These are phyloP conservation scores for Trematocara marginatum DNA, from an alignment of 2,113 vertebrate species.

Conservation along the genomic window DNA sequence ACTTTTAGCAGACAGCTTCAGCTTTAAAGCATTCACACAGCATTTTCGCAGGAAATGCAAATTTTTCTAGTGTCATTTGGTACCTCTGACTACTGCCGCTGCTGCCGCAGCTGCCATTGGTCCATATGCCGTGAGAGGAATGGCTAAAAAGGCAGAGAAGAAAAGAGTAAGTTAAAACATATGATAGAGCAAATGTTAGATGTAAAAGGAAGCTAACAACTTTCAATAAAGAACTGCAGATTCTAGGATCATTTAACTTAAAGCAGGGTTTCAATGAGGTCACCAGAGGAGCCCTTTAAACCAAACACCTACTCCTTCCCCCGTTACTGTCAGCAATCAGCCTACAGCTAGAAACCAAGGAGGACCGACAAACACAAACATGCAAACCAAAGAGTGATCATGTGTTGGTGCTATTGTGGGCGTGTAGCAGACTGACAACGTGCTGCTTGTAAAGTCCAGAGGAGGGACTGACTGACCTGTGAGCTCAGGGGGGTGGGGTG, in stretches of 20 bases:
- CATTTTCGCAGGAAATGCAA: too few species aligned
- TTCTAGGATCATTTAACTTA: background rate
- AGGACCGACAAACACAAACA: slow-evolving; percentile 52
- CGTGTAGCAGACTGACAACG: slow-evolving; percentile 39
- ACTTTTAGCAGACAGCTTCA: too few species aligned
- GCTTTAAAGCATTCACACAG: too few species aligned
- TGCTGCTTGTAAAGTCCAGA: slow-evolving; percentile 80
- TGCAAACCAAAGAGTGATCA: slow-evolving; percentile 45
- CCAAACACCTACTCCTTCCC: background rate
- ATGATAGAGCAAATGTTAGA: background rate
- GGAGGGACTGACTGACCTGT: slow-evolving; percentile 97
- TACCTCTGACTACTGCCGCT: slow-evolving; percentile 89
- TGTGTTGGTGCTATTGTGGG: background rate
- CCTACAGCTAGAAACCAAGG: background rate
- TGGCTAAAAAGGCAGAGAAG: slow-evolving; percentile 72
- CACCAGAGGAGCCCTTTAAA: background rate
- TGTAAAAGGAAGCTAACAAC: background rate
- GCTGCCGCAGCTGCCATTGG: slow-evolving; percentile 94
- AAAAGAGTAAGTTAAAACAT: background rate
- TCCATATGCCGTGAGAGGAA: slow-evolving; percentile 95
- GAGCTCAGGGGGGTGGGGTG: slow-evolving; percentile 99
- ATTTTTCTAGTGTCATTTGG: background rate
- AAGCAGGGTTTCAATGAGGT: background rate
- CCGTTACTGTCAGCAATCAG: slow-evolving; percentile 21
- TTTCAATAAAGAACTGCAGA: background rate